Conservation (phyloP, 1,140 invertebrate genomes). For the Procambarus clarkii region DNA sequence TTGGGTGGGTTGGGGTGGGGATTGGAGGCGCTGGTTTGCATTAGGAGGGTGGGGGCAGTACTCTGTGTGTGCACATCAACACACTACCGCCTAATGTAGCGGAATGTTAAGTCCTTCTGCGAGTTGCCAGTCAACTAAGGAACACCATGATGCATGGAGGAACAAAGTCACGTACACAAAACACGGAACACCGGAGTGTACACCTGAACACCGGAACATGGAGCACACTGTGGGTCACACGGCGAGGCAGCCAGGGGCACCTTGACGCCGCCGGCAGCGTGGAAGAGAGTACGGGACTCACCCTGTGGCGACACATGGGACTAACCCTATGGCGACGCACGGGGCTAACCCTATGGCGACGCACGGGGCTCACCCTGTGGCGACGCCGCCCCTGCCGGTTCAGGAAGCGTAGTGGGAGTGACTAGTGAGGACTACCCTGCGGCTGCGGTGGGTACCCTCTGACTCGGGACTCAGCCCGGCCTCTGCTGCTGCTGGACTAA, state of each 20-base stretch:
- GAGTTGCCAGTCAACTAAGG: constrained; percentile 53
- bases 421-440: constrained; percentile 31
- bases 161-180: constrained; percentile 54
- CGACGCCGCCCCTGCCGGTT: constrained; percentile 34
- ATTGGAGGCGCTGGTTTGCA: neutral
- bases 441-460: constrained; percentile 28
- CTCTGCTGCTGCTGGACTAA: constrained; percentile 39
- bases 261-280: neutral
- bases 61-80: neutral
- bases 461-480: constrained; percentile 28
- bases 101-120: constrained; percentile 33
- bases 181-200: constrained; percentile 45
- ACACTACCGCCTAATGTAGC: constrained; percentile 26
- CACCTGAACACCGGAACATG: constrained; percentile 46
- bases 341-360: too few species aligned
- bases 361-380: constrained; percentile 3
- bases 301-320: neutral
- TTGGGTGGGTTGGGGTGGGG: neutral
- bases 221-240: constrained; percentile 63
- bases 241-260: constrained; percentile 49
- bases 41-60: constrained; percentile 8
- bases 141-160: constrained; percentile 58
- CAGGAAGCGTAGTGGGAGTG: constrained; percentile 67
- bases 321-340: neutral
- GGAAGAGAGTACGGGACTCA: neutral